These are phyloP conservation scores for Syritta pipiens DNA, from an alignment of 2,888 invertebrate species.

Conservation along the genomic window DNA sequence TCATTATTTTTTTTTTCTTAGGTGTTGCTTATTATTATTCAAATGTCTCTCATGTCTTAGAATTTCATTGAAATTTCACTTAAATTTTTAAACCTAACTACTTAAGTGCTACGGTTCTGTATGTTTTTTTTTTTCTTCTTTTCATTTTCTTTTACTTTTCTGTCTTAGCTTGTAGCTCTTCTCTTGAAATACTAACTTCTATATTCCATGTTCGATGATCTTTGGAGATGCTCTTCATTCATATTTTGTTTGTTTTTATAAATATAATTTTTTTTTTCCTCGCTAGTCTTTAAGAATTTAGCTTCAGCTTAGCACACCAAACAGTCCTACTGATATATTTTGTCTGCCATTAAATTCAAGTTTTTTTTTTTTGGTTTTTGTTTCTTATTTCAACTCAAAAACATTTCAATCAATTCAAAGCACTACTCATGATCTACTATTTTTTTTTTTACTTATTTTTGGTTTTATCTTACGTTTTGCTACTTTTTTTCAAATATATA, in stretches of 20 bases:
- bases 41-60: slow-evolving; percentile 55
- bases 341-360: slow-evolving; percentile 29
- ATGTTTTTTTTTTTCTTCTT: slow-evolving; percentile 27
- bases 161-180: slow-evolving; percentile 58
- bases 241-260: slow-evolving; percentile 21
- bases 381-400: slow-evolving; percentile 57
- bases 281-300: slow-evolving; percentile 56
- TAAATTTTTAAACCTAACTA: slow-evolving; percentile 71
- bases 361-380: slow-evolving; percentile 4
- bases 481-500: slow-evolving; percentile 58
- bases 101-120: slow-evolving; percentile 59
- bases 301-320: slow-evolving; percentile 63
- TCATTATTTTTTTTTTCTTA: slow-evolving; percentile 66
- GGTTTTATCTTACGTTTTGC: slow-evolving; percentile 52
- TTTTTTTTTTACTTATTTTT: slow-evolving; percentile 36
- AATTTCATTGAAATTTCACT: slow-evolving; percentile 70
- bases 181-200: slow-evolving; percentile 45
- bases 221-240: slow-evolving; percentile 35
- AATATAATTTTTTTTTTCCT: slow-evolving; percentile 33
- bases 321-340: slow-evolving; percentile 66
- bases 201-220: slow-evolving; percentile 64
- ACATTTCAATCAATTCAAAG: slow-evolving; percentile 63
- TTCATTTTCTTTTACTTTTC: slow-evolving; percentile 49
- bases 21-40: slow-evolving; percentile 51
- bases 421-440: slow-evolving; percentile 61